Conservation (phyloP, 2,113 vertebrate genomes). For the Takifugu bimaculatus region DNA sequence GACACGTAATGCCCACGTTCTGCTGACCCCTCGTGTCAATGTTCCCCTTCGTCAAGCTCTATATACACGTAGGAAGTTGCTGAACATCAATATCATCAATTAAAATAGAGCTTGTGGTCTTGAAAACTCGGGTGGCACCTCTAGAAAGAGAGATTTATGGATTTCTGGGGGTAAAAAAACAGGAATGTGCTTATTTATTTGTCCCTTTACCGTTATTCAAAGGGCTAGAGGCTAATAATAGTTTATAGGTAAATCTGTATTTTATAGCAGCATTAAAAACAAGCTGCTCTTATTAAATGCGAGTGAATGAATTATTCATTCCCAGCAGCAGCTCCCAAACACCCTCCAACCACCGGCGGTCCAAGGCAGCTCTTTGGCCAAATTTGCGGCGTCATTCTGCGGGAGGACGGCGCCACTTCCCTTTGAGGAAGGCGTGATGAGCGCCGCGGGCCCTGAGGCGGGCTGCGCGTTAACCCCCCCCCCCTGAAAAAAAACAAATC, state of each 20-base stretch:
- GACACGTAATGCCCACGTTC: constrained; percentile 39
- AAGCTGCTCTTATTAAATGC: background rate
- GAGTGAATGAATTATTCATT: background rate
- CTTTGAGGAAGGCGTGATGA: constrained; percentile 25
- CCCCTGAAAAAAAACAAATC: constrained; percentile 18
- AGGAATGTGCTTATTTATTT: too few species aligned
- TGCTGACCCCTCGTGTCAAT: constrained; percentile 54
- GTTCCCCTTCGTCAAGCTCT: constrained; percentile 18
- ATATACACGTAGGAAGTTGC: constrained; percentile 8
- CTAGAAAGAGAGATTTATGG: too few species aligned
- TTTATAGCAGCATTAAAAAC: background rate
- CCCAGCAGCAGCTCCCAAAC: background rate
- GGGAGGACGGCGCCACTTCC: constrained; percentile 10
- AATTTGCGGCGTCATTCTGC: background rate
- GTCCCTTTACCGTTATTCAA: too few species aligned
- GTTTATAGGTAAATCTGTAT: too few species aligned
- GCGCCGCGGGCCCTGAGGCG: constrained; percentile 2
- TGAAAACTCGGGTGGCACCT: constrained; percentile 7
- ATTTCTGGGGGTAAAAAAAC: too few species aligned
- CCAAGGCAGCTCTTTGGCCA: background rate
- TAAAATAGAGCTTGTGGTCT: constrained; percentile 63
- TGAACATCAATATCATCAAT: constrained; percentile 70
- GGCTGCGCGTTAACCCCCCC: constrained; percentile 5
- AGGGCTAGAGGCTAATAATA: too few species aligned
- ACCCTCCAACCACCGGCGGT: background rate